Conservation (phyloP, 2,888 invertebrate species). For the Gnatocerus cornutus region DNA sequence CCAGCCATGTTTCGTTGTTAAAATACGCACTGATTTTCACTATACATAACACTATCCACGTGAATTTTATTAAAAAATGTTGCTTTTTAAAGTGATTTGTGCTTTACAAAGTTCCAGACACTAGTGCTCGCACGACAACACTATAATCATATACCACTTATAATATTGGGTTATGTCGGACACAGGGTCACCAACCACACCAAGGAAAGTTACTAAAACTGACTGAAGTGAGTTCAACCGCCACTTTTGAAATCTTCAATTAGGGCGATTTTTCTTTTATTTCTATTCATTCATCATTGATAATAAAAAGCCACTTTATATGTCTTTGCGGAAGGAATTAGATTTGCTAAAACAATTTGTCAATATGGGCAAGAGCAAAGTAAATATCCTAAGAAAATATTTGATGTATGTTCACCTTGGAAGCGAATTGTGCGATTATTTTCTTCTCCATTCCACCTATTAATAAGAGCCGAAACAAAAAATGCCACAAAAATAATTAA, state of each 20-base stretch:
- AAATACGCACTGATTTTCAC: conserved; percentile 34
- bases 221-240: background rate
- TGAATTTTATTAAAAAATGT: background rate
- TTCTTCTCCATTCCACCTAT: no score
- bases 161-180: conserved; percentile 60
- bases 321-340: background rate
- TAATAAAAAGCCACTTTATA: no score
- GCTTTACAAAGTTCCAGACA: conserved; percentile 10
- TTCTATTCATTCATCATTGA: no score
- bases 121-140: conserved; percentile 54
- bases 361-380: background rate
- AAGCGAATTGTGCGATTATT: background rate
- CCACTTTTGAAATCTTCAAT: conserved; percentile 2
- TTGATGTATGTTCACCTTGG: conserved; percentile 6
- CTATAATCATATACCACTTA: conserved; percentile 36
- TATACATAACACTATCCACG: conserved; percentile 38
- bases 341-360: background rate
- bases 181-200: conserved; percentile 51
- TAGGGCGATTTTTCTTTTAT: background rate
- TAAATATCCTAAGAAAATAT: conserved; percentile 23
- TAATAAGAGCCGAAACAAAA: no score
- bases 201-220: background rate
- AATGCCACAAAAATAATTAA: no score
- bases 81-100: background rate
- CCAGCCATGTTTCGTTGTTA: conserved; percentile 78